Conservation (phyloP, 2,113 vertebrate species). For the Lophotis ruficrista region DNA sequence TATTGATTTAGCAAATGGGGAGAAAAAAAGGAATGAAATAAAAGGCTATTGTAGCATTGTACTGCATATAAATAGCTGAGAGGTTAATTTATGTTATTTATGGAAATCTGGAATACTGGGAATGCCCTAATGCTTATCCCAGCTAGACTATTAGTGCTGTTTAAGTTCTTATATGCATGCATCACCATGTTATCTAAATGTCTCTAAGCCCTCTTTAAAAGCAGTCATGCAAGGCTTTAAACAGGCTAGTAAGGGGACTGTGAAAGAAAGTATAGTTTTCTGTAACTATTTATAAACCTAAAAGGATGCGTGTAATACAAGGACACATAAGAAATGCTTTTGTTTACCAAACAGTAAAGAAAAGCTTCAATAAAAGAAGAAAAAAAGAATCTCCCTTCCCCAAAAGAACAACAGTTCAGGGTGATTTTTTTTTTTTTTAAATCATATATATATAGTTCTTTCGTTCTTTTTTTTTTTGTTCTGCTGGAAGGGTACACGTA, state of each 20-base stretch:
- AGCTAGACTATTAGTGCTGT: conserved; percentile 26
- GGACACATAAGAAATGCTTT: background rate
- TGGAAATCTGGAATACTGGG: conserved; percentile 65
- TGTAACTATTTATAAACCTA: conserved; percentile 45
- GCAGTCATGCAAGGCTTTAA: conserved; percentile 38
- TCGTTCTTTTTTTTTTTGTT: background rate
- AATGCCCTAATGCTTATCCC: conserved; percentile 58
- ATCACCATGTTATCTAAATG: conserved; percentile 35
- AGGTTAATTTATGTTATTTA: conserved; percentile 65
- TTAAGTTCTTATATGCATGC: conserved; percentile 6
- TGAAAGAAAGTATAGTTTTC: background rate
- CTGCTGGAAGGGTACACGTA: background rate
- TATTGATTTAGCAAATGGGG: conserved; percentile 50
- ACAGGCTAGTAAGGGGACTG: background rate
- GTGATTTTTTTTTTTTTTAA: background rate
- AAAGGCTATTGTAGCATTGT: conserved; percentile 36
- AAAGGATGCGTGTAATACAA: background rate
- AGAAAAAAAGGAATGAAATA: conserved; percentile 41
- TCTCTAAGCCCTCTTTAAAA: conserved; percentile 24
- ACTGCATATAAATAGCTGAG: conserved; percentile 25
- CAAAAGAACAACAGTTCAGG: background rate
- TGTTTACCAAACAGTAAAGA: conserved; percentile 29
- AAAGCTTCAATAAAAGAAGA: background rate
- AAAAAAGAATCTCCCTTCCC: background rate
- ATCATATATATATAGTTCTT: background rate